phyloP scores from a whole-genome alignment of 1,140 invertebrate species.

The Drosophila prosaltans region DNA sequence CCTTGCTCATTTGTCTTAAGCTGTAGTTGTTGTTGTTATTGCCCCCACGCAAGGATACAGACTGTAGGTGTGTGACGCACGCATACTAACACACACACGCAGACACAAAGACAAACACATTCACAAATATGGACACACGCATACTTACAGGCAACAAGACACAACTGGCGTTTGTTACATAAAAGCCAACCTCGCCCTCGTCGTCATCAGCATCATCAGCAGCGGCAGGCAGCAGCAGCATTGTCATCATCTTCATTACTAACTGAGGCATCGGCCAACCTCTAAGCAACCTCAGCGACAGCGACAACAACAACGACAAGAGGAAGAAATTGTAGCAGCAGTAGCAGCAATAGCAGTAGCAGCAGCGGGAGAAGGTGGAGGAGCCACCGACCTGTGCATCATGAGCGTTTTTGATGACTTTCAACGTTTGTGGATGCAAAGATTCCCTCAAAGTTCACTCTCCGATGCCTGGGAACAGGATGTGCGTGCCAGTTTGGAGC shows the following conservation, averaged over 20 bases:
- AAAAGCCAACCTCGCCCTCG: constrained; percentile 62
- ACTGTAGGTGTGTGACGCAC: constrained; percentile 42
- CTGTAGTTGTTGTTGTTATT: constrained; percentile 40
- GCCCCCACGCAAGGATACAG: constrained; percentile 50
- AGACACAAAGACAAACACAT: constrained; percentile 8
- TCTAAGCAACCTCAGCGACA: constrained; percentile 21
- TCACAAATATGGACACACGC: constrained; percentile 2
- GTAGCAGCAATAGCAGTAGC: not conserved
- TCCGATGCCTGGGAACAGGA: constrained; percentile 96
- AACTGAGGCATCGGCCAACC: constrained; percentile 1
- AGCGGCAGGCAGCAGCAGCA: constrained; percentile 33
- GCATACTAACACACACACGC: constrained; percentile 17
- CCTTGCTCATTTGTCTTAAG: constrained; percentile 7
- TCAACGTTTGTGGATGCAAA: constrained; percentile 93
- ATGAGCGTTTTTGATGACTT: constrained; percentile 96
- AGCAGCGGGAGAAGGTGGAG: not conserved
- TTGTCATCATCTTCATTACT: constrained; percentile 4
- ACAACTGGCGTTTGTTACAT: constrained; percentile 67
- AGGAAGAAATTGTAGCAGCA: not conserved
- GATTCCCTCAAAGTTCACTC: constrained; percentile 93
- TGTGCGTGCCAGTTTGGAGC: constrained; percentile 92
- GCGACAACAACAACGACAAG: constrained; percentile 16
- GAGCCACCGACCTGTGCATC: constrained; percentile 15
- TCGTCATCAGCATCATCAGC: constrained; percentile 47
- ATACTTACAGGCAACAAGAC: constrained; percentile 63